Evolutionary conservation across 1,140 invertebrate genomes (phyloP).

Genomic region (Scaptomyza graminum): DNA sequence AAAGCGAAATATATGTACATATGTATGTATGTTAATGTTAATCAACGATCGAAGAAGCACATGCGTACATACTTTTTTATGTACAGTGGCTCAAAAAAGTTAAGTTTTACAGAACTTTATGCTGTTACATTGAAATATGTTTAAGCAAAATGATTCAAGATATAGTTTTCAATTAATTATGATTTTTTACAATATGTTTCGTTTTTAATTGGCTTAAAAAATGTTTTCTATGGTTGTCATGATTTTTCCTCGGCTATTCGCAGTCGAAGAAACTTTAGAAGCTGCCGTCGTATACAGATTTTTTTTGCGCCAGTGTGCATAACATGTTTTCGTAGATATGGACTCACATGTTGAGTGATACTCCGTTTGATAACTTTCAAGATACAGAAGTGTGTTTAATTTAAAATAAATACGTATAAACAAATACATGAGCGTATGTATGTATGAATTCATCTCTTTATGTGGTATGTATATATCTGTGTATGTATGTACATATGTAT

Average conservation of each 20-base stretch:
- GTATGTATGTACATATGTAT: not conserved
- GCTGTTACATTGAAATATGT: too few relatives aligned
- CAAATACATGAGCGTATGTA: not conserved
- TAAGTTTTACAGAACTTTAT: too few relatives aligned
- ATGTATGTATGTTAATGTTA: too few relatives aligned
- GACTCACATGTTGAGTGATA: not conserved
- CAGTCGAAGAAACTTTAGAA: not conserved
- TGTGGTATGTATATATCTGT: too few relatives aligned
- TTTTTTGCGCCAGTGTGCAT: not conserved
- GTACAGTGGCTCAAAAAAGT: not conserved
- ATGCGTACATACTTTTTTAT: too few relatives aligned
- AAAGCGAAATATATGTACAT: not conserved
- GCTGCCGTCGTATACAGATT: not conserved
- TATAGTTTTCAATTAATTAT: too few relatives aligned
- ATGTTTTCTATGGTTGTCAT: too few relatives aligned
- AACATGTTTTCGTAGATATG: not conserved
- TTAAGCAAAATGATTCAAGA: too few relatives aligned
- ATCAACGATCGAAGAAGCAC: not conserved
- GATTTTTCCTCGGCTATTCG: not conserved
- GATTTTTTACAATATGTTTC: too few relatives aligned
- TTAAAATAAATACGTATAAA: not conserved
- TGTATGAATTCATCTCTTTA: too few relatives aligned
- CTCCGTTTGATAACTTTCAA: not conserved
- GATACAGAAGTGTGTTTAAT: not conserved
- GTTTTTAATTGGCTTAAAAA: too few relatives aligned